Percentiles rank a stretch among this genome's conserved stretches.
Conservation (phyloP, 2,888 invertebrate genomes). For the Notodromas monacha region DNA sequence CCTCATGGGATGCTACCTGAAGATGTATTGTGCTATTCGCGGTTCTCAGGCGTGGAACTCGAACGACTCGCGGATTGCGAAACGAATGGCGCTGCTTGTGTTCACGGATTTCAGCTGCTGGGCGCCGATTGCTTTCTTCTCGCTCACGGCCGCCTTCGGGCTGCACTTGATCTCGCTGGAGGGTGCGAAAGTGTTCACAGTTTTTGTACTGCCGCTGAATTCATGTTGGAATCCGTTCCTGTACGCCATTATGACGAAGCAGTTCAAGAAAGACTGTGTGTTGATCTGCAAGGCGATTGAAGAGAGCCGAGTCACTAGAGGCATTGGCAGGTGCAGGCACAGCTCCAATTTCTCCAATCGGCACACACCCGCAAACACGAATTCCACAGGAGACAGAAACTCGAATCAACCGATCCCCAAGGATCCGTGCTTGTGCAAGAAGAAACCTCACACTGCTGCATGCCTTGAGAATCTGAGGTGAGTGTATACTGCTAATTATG, state of each 20-base stretch:
- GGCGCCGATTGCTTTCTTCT: slow-evolving; percentile 88
- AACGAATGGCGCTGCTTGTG: slow-evolving; percentile 77
- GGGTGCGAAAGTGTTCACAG: slow-evolving; percentile 75
- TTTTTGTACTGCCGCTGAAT: slow-evolving; percentile 77
- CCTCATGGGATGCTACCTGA: slow-evolving; percentile 74
- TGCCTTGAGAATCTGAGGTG: no score
- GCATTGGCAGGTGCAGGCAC: slow-evolving; percentile 51
- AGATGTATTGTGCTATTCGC: slow-evolving; percentile 91
- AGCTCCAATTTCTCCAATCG: slow-evolving; percentile 58
- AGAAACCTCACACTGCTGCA: no score
- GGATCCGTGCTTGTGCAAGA: no score
- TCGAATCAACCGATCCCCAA: slow-evolving; percentile 25
- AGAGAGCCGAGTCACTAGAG: slow-evolving; percentile 57
- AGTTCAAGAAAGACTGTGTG: slow-evolving; percentile 87
- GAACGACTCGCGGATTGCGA: slow-evolving; percentile 78
- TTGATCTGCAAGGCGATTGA: slow-evolving; percentile 82
- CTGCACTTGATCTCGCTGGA: slow-evolving; percentile 61
- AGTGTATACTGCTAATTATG: no score
- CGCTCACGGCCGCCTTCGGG: slow-evolving; percentile 70
- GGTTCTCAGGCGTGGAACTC: slow-evolving; percentile 87
- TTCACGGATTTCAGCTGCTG: slow-evolving; percentile 92
- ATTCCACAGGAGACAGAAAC: slow-evolving; percentile 43
- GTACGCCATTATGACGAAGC: slow-evolving; percentile 86
- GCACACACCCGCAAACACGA: slow-evolving; percentile 54
- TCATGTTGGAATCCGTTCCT: slow-evolving; percentile 92